Base-by-base conservation (phyloP, 2,797 vertebrate species). In the Oreortyx pictus region DNA sequence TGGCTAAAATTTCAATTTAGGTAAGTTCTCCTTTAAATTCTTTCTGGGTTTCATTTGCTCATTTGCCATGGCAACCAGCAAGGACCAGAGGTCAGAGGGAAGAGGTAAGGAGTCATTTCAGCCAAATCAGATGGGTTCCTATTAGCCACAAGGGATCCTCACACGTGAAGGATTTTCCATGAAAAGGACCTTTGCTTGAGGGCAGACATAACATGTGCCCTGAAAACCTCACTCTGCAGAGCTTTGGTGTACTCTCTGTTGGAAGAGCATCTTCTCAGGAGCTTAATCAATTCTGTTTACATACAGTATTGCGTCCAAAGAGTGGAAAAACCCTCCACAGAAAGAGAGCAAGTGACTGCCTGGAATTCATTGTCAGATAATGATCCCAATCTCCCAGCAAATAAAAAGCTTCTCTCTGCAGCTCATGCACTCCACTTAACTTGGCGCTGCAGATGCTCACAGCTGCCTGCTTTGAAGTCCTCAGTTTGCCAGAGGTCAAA, bases 11-110 rank as follows among this genome's bases (percentile, higher is more conserved):
- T 87, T 64, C 70, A 37, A 14, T 86, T 82, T 50, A 33, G 44
- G 77, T 49, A 87, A 76, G 41, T 47, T 90, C 74, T 83, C 67
- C 79, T 86, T 90, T 92, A 82, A 54, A 64, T 66, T 59, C 37
- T 88, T 78, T 41, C 81, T 85, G 72, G 9, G 52, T 87, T 95
- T 93, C 39, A n/a, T 91, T 57, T 86, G 85, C 66, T 84, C 39
- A 0, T 88, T 94, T 93, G 65, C 94, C 87, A 92, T 64, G 70
- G 73, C 89, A 95, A 92, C 80, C 77, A 74, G 52, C 64, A 67
- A 74, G 56, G 64, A 56, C 35, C 78, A 75, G 86, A 82, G 82
- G 89, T 93, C 87, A 79, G 35, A 71, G 31, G 87, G 43, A 62
- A 25, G 89, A 67, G 50, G 39, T 18, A 29, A 86, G 46, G 54